Conservation (phyloP, 2,113 vertebrate genomes). For the Xiphophorus hellerii region DNA sequence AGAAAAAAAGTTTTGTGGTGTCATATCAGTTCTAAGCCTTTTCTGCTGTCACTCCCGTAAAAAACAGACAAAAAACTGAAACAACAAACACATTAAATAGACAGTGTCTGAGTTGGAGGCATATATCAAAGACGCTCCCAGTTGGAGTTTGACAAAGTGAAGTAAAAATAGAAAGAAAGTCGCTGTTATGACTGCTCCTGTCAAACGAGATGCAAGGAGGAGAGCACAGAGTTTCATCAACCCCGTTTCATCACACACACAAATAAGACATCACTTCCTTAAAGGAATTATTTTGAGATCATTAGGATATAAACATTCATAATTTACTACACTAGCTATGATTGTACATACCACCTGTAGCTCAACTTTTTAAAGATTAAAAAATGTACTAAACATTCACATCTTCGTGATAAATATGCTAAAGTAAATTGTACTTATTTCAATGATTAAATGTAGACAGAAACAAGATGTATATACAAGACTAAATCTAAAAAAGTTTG, state of each 20-base stretch:
- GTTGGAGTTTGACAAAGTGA: conserved; percentile 4
- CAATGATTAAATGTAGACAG: not conserved
- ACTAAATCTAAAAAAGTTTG: no score
- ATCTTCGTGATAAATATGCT: not conserved
- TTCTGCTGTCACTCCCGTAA: not conserved
- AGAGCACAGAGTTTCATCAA: not conserved
- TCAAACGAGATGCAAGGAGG: not conserved
- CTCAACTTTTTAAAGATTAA: not conserved
- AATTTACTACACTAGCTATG: not conserved
- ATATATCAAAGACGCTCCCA: conserved; percentile 13
- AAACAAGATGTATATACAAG: not conserved
- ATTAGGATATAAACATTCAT: not conserved
- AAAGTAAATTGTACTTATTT: not conserved
- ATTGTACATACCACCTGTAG: not conserved
- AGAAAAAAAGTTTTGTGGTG: not conserved
- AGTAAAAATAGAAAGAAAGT: conserved; percentile 18
- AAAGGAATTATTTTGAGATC: not conserved
- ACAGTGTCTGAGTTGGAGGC: conserved; percentile 1
- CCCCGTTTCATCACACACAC: not conserved
- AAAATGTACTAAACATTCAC: not conserved
- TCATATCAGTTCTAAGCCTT: not conserved
- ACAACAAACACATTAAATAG: not conserved
- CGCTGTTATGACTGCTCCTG: not conserved
- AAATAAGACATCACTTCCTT: not conserved
- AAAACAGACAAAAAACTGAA: not conserved